Evolutionary conservation across 2,888 invertebrate genomes (phyloP).

Genomic region (Erpobdella octoculata): DNA sequence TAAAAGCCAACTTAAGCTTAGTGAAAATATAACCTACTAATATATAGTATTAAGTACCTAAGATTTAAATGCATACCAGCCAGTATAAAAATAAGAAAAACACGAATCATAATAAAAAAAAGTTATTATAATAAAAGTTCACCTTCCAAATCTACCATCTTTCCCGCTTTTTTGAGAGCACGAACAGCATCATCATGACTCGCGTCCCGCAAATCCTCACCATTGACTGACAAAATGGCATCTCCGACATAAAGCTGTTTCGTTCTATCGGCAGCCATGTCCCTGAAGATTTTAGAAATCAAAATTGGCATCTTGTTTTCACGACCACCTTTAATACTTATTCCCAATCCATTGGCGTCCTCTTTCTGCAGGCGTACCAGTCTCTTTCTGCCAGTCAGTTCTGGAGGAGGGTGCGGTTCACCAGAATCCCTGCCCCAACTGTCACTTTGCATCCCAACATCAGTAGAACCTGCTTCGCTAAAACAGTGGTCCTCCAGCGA

Average conservation of each 20-base stretch:
- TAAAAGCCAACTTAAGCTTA: background rate
- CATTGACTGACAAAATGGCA: constrained; percentile 93
- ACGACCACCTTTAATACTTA: constrained; percentile 94
- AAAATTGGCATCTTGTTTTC: constrained; percentile 99
- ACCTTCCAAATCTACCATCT: constrained; percentile 96
- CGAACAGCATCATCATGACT: constrained; percentile 98
- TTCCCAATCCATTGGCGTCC: constrained; percentile 93
- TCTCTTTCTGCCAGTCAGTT: constrained; percentile 65
- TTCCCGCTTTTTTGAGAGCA: constrained; percentile 90
- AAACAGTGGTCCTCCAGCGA: constrained; percentile 26
- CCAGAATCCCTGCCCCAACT: constrained; percentile 17
- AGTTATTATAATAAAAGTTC: too few species aligned
- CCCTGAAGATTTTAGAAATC: constrained; percentile 89
- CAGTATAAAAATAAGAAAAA: too few species aligned
- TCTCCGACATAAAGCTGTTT: constrained; percentile 96
- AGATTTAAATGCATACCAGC: too few species aligned
- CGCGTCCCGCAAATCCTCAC: constrained; percentile 88
- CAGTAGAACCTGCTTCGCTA: background rate
- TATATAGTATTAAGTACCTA: background rate
- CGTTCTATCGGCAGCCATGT: constrained; percentile 69
- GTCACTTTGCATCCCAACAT: background rate
- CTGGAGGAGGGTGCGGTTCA: constrained; percentile 34
- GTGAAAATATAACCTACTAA: background rate
- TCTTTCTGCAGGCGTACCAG: constrained; percentile 90
- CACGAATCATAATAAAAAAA: too few species aligned